Evolutionary conservation across 2,113 vertebrate genomes (phyloP).

Genomic region (Oreochromis niloticus): DNA sequence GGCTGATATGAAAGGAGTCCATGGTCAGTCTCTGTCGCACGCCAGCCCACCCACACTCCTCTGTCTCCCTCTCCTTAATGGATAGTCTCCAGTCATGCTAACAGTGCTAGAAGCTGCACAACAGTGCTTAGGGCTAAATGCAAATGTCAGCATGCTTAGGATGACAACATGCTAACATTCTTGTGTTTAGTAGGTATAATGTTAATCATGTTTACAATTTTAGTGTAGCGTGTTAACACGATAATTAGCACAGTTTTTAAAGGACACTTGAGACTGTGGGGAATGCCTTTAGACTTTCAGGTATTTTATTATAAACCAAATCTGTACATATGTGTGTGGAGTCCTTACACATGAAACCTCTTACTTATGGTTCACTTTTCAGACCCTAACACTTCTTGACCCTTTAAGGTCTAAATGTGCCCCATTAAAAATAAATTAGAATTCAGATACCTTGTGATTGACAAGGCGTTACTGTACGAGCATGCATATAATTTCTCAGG

Average conservation of each 20-base stretch:
- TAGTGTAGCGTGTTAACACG: background rate
- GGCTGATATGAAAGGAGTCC: background rate
- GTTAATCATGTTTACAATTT: background rate
- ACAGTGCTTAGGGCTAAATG: background rate
- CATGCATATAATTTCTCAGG: background rate
- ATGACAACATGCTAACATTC: background rate
- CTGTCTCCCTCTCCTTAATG: background rate
- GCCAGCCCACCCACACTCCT: background rate
- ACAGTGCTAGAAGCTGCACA: background rate
- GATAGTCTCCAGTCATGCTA: background rate
- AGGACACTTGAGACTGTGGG: fast-evolving
- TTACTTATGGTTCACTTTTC: background rate
- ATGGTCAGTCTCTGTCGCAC: background rate
- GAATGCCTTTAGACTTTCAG: background rate
- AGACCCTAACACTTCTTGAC: background rate
- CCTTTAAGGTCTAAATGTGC: background rate
- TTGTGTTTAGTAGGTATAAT: background rate
- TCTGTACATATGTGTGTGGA: fast-evolving
- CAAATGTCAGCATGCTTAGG: background rate
- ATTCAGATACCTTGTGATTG: background rate
- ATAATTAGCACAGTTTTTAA: background rate
- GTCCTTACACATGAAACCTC: background rate
- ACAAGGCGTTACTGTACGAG: background rate
- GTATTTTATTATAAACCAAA: background rate
- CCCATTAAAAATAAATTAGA: background rate